These are phyloP conservation scores for Bucco capensis DNA, from an alignment of 2,113 vertebrate species.

Conservation along the genomic window DNA sequence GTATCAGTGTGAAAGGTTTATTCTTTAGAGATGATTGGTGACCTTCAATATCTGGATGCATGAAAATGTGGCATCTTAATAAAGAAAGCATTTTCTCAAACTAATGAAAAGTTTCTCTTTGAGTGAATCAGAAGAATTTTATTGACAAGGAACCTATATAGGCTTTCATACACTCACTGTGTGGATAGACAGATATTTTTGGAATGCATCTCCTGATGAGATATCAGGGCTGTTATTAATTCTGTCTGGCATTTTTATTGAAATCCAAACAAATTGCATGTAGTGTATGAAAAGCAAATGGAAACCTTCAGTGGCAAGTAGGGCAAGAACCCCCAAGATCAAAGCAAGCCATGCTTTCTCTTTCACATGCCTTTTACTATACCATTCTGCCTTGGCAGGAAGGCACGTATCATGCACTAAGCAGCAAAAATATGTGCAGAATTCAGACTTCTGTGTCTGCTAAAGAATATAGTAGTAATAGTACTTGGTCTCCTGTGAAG, in stretches of 20 bases:
- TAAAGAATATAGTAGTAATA: background rate
- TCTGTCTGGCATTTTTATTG: conserved; percentile 35
- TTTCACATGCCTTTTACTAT: background rate
- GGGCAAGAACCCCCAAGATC: background rate
- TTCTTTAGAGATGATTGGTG: background rate
- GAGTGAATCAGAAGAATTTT: background rate
- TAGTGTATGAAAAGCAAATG: background rate
- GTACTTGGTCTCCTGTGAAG: background rate
- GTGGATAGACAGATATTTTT: conserved; percentile 33
- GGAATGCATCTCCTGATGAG: conserved; percentile 50
- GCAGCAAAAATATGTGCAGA: background rate
- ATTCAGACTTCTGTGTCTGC: background rate
- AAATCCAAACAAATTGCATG: conserved; percentile 28
- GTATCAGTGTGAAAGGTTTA: background rate
- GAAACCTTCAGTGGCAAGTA: background rate
- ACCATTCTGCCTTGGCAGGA: background rate
- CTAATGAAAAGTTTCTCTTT: background rate
- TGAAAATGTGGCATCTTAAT: background rate
- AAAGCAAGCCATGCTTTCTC: background rate
- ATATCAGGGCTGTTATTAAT: conserved; percentile 34
- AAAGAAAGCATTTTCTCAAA: background rate
- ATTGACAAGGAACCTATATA: background rate
- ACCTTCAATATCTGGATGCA: background rate
- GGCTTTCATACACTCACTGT: background rate
- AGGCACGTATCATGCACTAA: background rate